Base-by-base conservation (phyloP, 2,888 invertebrate species). In the Rhynchonema sp. region DNA sequence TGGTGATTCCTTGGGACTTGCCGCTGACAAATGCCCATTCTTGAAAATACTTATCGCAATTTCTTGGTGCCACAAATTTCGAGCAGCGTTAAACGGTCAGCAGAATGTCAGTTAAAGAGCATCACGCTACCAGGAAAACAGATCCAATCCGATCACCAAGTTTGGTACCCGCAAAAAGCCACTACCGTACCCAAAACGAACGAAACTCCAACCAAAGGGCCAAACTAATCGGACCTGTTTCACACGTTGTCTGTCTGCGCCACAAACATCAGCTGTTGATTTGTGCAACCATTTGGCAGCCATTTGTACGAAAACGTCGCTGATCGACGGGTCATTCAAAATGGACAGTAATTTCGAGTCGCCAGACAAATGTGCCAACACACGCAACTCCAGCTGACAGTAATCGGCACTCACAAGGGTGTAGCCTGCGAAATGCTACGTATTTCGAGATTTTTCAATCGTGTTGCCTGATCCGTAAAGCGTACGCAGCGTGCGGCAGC, bases 311-410 rank as follows among this genome's bases (percentile, higher is more conserved):
- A 91, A 91, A 38, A 90, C 82, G 75, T 91, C 91, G n/a, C n/a
- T n/a, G n/a, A n/a, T n/a, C 22, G 80, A 81, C 3, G 72, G 74
- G 3, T 2, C 54, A 22, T 49, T 49, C n/a, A 20, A 20, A 2
- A 78, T 73, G 54, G 77, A 74, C 57, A 82, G 78, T 46, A 94
- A 76, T 55, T 80, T 78, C 9, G 74, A 65, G 75, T 96, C 96
- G 64, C 80, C 77, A 13, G 87, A 86, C 62, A 92, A 81, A 76
- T 94, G 91, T 25, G 94, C 87, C 66, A 98, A 77, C 62, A 98
- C 82, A 66, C 98, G 80, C 74, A 98, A 80, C 76, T 98, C 98
- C 62, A 98, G 74, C 75, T 98, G 98, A 67, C 89, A 89, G 76
- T 90, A 98, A 78, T 98, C 96, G 0, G 91, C 91, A 0, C 92